Evolutionary conservation across 2,113 vertebrate species (phyloP).

Genomic region (Varanus komodoensis): DNA sequence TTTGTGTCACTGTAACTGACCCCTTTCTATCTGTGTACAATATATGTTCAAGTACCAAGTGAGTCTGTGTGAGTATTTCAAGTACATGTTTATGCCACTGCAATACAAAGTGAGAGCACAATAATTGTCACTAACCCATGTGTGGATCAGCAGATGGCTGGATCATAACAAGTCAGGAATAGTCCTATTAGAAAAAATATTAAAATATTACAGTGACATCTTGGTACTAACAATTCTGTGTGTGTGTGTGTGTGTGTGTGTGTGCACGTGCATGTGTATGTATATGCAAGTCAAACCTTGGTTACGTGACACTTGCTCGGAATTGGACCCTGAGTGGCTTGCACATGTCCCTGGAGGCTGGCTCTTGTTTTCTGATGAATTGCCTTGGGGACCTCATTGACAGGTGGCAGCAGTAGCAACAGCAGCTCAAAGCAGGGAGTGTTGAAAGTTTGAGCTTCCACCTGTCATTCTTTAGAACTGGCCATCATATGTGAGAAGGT

Average conservation of each 20-base stretch:
- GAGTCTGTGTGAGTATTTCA: not conserved
- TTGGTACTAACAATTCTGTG: not conserved
- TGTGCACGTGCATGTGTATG: not conserved
- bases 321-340: not conserved
- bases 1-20: not conserved
- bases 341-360: not conserved
- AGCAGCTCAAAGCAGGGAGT: not conserved
- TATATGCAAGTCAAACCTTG: not conserved
- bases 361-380: slow-evolving; percentile 9
- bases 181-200: not conserved
- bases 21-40: not conserved
- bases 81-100: not conserved
- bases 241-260: not conserved
- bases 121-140: not conserved
- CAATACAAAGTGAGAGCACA: not conserved
- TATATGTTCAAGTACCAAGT: not conserved
- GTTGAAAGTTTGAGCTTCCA: not conserved
- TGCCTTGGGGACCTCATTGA: slow-evolving; percentile 24
- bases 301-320: not conserved
- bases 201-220: not conserved
- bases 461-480: slow-evolving; percentile 15
- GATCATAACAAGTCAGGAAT: not conserved
- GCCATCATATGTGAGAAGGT: not conserved
- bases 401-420: not conserved
- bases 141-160: not conserved